Evolutionary conservation across 2,888 invertebrate species (phyloP), one percentile per base, ranked within the genome.

Genomic region (Drosophila melanocephala): DNA sequence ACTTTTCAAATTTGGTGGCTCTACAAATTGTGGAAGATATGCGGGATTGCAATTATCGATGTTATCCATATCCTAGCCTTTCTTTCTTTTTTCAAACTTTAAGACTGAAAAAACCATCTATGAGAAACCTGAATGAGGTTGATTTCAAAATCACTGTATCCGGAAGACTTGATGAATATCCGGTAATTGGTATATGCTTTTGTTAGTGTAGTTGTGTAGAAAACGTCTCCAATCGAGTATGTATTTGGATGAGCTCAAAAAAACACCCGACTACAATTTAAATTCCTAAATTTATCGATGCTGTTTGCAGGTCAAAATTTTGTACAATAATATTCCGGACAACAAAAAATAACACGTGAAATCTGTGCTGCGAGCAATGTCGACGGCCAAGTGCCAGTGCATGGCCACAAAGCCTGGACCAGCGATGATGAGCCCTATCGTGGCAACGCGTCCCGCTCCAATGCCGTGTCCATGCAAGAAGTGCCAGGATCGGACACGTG

Each of bases 401-500:
- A 60, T 42, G 44, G 30, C 56, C 6, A 10, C 26, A 16, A 57
- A 52, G 5, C 7, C 55, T 14, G 37, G 39, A 59, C 50, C 56
- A 35, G 28, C 9, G 14, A 16, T n/a, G 5, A 9, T 19, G 3
- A 44, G 50, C 32, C 22, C 69, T 53, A 47, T 53, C 37, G 22
- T 73, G 81, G 75, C 58, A 30, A 50, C 64, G 2, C 51, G 51
- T 5, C 59, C 51, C 47, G 16, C 51, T 67, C 10, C 1, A 39
- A 3, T 50, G 10, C 63, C 74, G 1, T 91, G 91, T 47, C 85
- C 81, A 0, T 91, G 91, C 62, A 56, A 50, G 35, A 87, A 79
- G 61, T 91, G 91, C 61, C 75, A 56, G 56, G 51, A 60, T 14
- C 61, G 26, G 32, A 59, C 69, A 22, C 26, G 44, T 10, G 35